Conservation (phyloP, 2,888 invertebrate species). For the Eumacrocentrus americanus region DNA sequence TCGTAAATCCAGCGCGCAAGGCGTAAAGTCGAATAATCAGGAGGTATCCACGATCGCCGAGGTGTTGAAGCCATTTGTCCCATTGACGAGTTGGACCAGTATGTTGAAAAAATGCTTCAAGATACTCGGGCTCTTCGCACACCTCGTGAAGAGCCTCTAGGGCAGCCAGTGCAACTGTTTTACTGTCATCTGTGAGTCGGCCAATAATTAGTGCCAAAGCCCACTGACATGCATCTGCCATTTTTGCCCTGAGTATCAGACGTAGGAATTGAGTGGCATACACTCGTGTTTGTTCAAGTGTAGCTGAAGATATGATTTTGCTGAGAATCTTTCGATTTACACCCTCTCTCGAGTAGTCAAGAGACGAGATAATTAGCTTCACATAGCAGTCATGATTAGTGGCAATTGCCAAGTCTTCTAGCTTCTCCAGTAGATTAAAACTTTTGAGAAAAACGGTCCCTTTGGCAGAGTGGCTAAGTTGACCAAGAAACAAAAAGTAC, state of each 20-base stretch:
- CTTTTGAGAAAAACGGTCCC: constrained; percentile 75
- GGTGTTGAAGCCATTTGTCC: constrained; percentile 62
- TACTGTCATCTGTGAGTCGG: constrained; percentile 84
- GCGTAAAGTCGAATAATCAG: constrained; percentile 65
- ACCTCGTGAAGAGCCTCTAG: constrained; percentile 88
- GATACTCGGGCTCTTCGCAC: constrained; percentile 73
- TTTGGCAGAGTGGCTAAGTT: constrained; percentile 75
- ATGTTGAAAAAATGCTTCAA: constrained; percentile 50
- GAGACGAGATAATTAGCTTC: constrained; percentile 88
- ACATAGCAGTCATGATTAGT: constrained; percentile 92
- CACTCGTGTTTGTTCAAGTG: constrained; percentile 68
- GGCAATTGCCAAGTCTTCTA: constrained; percentile 78
- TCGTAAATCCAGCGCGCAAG: constrained; percentile 63
- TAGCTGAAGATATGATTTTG: constrained; percentile 63
- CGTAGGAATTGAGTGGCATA: constrained; percentile 93
- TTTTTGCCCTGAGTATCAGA: constrained; percentile 79
- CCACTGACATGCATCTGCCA: constrained; percentile 82
- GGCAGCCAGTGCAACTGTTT: constrained; percentile 80
- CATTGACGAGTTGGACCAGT: constrained; percentile 45
- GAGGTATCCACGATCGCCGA: constrained; percentile 66
- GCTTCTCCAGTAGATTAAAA: constrained; percentile 56
- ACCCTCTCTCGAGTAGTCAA: constrained; percentile 84
- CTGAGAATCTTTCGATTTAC: constrained; percentile 71
- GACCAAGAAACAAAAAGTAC: constrained; percentile 93
- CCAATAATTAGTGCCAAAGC: constrained; percentile 82